phyloP scores from a whole-genome alignment of 2,797 vertebrate genomes.

The Dendrocincla fuliginosa region DNA sequence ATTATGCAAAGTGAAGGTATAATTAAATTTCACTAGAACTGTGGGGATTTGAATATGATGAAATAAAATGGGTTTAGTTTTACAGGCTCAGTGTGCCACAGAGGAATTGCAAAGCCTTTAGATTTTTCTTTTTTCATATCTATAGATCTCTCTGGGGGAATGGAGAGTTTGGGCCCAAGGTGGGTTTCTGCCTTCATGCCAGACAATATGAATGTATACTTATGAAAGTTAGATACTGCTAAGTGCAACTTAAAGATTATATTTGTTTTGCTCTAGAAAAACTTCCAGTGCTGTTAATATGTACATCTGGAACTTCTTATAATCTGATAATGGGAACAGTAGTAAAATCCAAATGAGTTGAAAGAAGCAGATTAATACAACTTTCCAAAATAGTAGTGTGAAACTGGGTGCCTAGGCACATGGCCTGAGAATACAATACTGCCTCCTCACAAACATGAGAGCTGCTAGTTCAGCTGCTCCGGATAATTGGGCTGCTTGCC shows the following conservation, averaged over 20 bases:
- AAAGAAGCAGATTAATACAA: neutral
- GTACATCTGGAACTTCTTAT: neutral
- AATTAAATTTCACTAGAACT: slow-evolving; percentile 65
- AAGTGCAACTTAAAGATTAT: neutral
- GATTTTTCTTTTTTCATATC: neutral
- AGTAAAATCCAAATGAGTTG: neutral
- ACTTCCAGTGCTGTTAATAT: neutral
- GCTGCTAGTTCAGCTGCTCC: neutral
- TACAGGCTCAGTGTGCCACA: slow-evolving; percentile 17
- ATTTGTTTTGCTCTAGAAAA: slow-evolving; percentile 1
- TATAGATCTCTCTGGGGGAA: neutral
- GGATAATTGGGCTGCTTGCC: neutral
- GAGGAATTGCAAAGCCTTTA: slow-evolving; percentile 17
- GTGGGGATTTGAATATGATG: slow-evolving; percentile 63
- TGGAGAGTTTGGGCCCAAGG: neutral
- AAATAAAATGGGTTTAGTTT: slow-evolving; percentile 64
- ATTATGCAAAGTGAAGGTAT: slow-evolving; percentile 67
- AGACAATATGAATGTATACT: neutral
- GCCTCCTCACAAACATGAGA: rapidly evolving
- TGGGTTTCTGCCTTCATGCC: neutral
- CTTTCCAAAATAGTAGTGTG: neutral
- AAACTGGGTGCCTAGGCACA: neutral
- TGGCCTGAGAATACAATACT: neutral
- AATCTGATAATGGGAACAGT: neutral
- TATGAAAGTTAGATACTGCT: neutral